phyloP scores from a whole-genome alignment of 2,888 invertebrate species.

The Odiellus spinosus region DNA sequence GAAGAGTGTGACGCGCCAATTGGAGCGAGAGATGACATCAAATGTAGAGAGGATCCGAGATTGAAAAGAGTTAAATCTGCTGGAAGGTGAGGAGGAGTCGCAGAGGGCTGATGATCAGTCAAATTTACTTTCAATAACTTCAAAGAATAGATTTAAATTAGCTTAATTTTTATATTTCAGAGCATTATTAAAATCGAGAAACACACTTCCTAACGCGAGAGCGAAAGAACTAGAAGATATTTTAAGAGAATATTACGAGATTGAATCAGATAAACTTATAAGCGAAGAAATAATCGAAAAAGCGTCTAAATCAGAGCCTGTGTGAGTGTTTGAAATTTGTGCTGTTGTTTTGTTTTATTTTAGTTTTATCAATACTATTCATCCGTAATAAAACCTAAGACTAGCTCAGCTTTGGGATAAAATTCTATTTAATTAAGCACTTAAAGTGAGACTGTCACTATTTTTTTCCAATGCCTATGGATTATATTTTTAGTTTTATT shows the following conservation, averaged over 20 bases:
- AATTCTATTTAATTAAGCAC: no score
- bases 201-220: conserved; percentile 39
- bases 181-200: conserved; percentile 11
- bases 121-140: background rate
- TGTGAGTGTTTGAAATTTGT: no score
- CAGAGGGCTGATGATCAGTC: no score
- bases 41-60: conserved; percentile 6
- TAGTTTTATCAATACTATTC: no score
- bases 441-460: no score
- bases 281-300: conserved; percentile 37
- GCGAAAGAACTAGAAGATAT: conserved; percentile 35
- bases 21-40: conserved; percentile 25
- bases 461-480: no score
- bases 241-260: conserved; percentile 38
- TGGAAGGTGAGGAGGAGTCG: no score
- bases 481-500: no score
- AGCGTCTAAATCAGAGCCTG: conserved; percentile 34
- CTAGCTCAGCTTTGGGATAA: no score
- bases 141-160: background rate
- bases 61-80: conserved; percentile 9
- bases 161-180: background rate
- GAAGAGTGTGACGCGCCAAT: conserved; percentile 47
- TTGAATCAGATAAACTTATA: conserved; percentile 26
- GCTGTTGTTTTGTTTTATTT: no score
- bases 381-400: no score